Evolutionary conservation across 2,797 vertebrate species (phyloP), one percentile per base, ranked within the genome.

Genomic region (Phrynocephalus guinanensis): DNA sequence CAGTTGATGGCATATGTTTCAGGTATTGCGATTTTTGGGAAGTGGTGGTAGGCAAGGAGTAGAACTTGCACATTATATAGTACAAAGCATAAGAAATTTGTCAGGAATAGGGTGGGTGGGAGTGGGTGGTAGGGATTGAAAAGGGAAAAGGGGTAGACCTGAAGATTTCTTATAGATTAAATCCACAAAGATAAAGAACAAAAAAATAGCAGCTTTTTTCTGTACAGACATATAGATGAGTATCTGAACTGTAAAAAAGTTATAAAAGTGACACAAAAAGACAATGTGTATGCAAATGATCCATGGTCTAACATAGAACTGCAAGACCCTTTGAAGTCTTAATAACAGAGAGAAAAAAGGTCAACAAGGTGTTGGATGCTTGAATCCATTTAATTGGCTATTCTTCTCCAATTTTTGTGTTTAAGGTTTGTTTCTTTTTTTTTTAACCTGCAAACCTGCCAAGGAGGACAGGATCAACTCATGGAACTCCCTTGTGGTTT

Each of bases 151-250:
- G 97, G 98, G 96, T 94, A 98, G 98, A 98, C 98, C 98, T 98
- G 98, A 99, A 99, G 95, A 96, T 98, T 97, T 96, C 97, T 98
- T 95, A 98, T 98, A 98, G 98, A 98, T 97, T 98, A 98, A 97
- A 98, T 98, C 97, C 97, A 98, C 98, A 97, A 98, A 98, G 97
- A 97, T 97, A 98, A 97, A 98, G 96, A 98, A 98, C 98, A 98
- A 97, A 97, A 97, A 98, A 98, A 98, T 99, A 99, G 98, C 98
- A 99, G 98, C 98, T 98, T 98, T 97, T 98, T 97, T 98, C 97
- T 98, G 98, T 98, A 98, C 98, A 98, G 98, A 99, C 97, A 97
- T 97, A 98, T 98, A 99, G 97, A 98, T 98, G 97, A 98, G 98
- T 97, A 98, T 98, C 97, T 97, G 97, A 98, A 98, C 97, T 93